Evolutionary conservation across 1,140 invertebrate species (phyloP).

Genomic region (honey bee (Apis mellifera)): Amel_HAv3.1 CM009931.2:11166001-11166500

Average conservation of each 20-base stretch:
- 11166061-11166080: not conserved
- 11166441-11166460: too few relatives aligned
- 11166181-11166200: too few relatives aligned
- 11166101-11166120: not conserved
- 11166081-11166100: not conserved
- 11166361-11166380: conserved; percentile 8
- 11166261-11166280: not conserved
- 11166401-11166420: not conserved
- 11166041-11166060: not conserved
- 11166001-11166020: conserved; percentile 1
- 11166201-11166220: too few relatives aligned
- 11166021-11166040: conserved; percentile 18
- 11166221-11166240: not conserved
- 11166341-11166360: conserved; percentile 42
- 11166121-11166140: too few relatives aligned
- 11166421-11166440: not conserved
- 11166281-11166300: conserved; percentile 30
- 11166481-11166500: conserved; percentile 10
- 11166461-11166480: conserved; percentile 2
- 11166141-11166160: too few relatives aligned
- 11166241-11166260: not conserved
- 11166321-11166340: conserved; percentile 41
- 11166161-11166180: too few relatives aligned
- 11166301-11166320: conserved; percentile 26
- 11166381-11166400: too few relatives aligned